These are phyloP conservation scores for Heteromurus nitidus DNA, from an alignment of 2,888 invertebrate species.

Conservation along the genomic window DNA sequence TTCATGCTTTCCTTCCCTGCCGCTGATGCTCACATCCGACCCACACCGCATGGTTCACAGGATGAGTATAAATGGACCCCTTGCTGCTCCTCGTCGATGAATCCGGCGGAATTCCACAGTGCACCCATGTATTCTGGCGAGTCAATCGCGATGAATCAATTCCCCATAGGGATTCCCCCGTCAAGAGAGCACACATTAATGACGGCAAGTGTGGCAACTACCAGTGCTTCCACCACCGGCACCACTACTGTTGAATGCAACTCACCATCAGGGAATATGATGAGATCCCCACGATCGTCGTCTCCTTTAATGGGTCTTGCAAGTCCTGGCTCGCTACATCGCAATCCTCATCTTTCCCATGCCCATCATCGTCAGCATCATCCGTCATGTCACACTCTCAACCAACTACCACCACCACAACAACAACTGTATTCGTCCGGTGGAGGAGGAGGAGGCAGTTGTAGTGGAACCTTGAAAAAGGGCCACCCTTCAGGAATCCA, in stretches of 20 bases:
- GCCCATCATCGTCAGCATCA: slow-evolving; percentile 60
- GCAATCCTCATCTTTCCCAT: slow-evolving; percentile 60
- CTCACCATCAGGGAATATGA: slow-evolving; percentile 62
- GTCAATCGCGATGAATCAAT: slow-evolving; percentile 71
- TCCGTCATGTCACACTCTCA: slow-evolving; percentile 59
- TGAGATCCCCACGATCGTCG: slow-evolving; percentile 69
- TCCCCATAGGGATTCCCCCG: slow-evolving; percentile 67
- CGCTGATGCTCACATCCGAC: slow-evolving; percentile 21
- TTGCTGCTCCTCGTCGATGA: slow-evolving; percentile 66
- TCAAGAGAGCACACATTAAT: slow-evolving; percentile 52
- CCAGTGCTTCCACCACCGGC: not conserved
- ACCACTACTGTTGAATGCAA: slow-evolving; percentile 66
- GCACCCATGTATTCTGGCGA: slow-evolving; percentile 60
- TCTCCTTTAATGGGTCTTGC: slow-evolving; percentile 69
- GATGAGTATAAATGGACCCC: slow-evolving; percentile 73
- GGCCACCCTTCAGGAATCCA: slow-evolving; percentile 32
- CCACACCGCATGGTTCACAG: slow-evolving; percentile 52
- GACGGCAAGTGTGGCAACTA: slow-evolving; percentile 22
- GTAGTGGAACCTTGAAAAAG: slow-evolving; percentile 59
- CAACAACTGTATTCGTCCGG: slow-evolving; percentile 5
- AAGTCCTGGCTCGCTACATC: slow-evolving; percentile 64
- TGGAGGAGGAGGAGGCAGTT: slow-evolving; percentile 22
- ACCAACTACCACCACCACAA: slow-evolving; percentile 33
- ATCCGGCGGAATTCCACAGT: slow-evolving; percentile 69
- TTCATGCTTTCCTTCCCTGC: slow-evolving; percentile 41